Evolutionary conservation across 2,113 vertebrate genomes (phyloP).

Genomic region (Indicator maculatus): DNA sequence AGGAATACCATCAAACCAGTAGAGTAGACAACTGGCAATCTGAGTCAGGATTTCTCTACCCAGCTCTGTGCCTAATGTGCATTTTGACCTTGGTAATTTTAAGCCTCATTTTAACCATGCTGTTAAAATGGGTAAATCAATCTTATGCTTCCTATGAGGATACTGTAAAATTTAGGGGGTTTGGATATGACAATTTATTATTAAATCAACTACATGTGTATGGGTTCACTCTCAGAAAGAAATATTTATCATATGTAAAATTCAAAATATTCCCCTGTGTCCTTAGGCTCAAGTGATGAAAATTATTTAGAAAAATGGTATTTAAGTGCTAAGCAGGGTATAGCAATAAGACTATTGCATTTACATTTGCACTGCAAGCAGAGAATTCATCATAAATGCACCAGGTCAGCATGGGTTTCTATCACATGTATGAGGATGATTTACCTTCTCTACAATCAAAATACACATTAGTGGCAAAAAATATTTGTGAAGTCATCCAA

Average conservation of each 20-base stretch:
- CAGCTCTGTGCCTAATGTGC: background rate
- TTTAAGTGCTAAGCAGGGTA: background rate
- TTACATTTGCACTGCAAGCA: background rate
- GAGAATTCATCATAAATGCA: background rate
- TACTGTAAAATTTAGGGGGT: background rate
- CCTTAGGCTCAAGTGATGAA: background rate
- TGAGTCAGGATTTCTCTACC: background rate
- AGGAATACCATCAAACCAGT: background rate
- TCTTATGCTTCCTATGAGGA: background rate
- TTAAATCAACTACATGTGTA: background rate
- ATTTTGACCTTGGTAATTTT: background rate
- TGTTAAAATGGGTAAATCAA: background rate
- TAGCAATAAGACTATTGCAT: background rate
- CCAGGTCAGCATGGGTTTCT: background rate
- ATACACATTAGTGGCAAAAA: background rate
- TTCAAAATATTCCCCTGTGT: background rate
- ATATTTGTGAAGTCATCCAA: background rate
- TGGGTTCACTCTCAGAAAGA: background rate
- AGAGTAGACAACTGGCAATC: background rate
- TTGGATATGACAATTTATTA: background rate
- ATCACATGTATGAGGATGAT: background rate
- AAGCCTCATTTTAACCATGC: background rate
- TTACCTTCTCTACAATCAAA: constrained; percentile 3
- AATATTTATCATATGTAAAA: background rate
- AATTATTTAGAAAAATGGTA: background rate